Evolutionary conservation across 1,140 invertebrate species (phyloP).

Genomic region (Drosophila triauraria): DNA sequence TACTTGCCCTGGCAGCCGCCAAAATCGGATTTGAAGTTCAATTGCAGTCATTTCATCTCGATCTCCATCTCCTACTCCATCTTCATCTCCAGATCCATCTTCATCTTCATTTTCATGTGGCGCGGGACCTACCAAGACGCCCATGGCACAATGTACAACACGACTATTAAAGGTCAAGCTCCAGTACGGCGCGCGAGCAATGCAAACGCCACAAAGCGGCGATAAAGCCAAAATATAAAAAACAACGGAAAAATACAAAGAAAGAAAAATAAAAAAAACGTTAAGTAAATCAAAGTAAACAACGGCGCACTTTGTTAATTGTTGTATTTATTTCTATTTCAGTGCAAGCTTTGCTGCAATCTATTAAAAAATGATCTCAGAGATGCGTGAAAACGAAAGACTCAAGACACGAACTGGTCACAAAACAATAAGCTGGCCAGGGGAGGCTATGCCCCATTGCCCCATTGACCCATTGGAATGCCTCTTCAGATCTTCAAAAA

Average conservation of each 20-base stretch:
- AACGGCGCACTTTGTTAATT: conserved; percentile 76
- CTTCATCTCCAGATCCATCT: conserved; percentile 31
- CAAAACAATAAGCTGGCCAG: conserved; percentile 11
- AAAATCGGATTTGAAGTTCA: conserved; percentile 66
- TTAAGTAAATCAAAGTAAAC: conserved; percentile 75
- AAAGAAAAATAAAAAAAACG: conserved; percentile 43
- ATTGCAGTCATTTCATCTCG: conserved; percentile 50
- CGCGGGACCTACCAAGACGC: conserved; percentile 48
- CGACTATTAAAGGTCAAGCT: conserved; percentile 77
- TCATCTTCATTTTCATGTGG: conserved; percentile 31
- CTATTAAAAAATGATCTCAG: conserved; percentile 55
- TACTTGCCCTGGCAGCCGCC: conserved; percentile 54
- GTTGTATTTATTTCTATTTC: conserved; percentile 59
- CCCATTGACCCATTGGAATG: neutral
- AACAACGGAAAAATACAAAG: conserved; percentile 20
- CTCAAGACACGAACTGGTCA: conserved; percentile 72
- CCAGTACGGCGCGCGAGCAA: conserved; percentile 23
- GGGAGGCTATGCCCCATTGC: no score
- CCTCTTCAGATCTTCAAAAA: conserved; percentile 17
- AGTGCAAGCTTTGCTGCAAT: conserved; percentile 40
- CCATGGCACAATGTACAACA: conserved; percentile 73
- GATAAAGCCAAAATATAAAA: conserved; percentile 23
- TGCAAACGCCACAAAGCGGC: conserved; percentile 27
- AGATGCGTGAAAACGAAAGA: conserved; percentile 72
- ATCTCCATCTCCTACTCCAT: conserved; percentile 30